Evolutionary conservation across 2,797 vertebrate species (phyloP), one percentile per base, ranked within the genome.

Genomic region (Brachyalestes nurse): DNA sequence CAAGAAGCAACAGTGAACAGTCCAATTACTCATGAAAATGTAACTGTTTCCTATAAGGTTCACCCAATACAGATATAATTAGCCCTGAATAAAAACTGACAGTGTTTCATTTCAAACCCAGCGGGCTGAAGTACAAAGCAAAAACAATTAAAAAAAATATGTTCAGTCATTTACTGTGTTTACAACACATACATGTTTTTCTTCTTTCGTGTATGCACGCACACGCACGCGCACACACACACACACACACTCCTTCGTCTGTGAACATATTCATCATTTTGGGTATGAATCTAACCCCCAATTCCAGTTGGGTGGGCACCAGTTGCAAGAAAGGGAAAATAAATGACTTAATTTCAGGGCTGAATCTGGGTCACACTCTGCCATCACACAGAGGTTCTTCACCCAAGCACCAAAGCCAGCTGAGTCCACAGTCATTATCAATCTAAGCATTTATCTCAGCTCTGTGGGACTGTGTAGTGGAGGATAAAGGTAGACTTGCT

Each of bases 261-360:
- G 92, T 90, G 88, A 92, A 90, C 87, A 87, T 92, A 93, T 93
- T 93, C 91, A 94, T 95, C 91, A 94, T 90, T 91, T 84, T 89
- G 88, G 91, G 89, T 88, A 80, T 87, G 87, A 91, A 90, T 91
- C 87, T 89, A 90, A 90, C 86, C 92, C 92, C 89, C 91, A 84
- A 92, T 94, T 93, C 91, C 91, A 91, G 91, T 92, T 92, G 92
- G 92, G 90, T 91, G 90, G 91, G 89, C 91, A 92, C 87, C 90
- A 93, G 92, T 93, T 92, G 90, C 90, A 90, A 91, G 82, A 89
- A 85, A 84, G 82, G 81, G 83, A 79, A 84, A 86, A 86, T 86
- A 92, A 94, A 93, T 92, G 88, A 91, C 91, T 93, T 94, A 91
- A 93, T 93, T 93, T 92, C 88, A 89, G 88, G 91, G 88, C 88